A percentile compares a stretch with the other conserved stretches of the same genome.
These are phyloP conservation scores for Acyrthosiphon pisum DNA, from an alignment of 1,140 invertebrate species.

Conservation along the genomic window DNA sequence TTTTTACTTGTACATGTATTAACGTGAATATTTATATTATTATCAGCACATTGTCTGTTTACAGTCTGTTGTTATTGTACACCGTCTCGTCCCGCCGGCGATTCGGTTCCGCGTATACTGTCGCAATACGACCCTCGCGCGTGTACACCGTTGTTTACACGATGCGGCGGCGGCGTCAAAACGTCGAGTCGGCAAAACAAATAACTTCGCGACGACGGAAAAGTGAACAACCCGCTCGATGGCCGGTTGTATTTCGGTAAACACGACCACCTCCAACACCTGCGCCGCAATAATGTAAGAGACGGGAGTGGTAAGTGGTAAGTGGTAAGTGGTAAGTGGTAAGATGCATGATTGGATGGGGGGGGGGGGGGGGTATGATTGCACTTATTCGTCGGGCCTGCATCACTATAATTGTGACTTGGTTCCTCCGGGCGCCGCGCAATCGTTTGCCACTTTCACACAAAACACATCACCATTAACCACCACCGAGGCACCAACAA, in stretches of 20 bases:
- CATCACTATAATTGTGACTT: not conserved
- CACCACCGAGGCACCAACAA: too few species aligned
- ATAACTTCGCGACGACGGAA: not conserved
- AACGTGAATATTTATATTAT: not conserved
- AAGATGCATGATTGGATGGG: too few species aligned
- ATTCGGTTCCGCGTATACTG: not conserved
- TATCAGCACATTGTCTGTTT: not conserved
- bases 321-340: too few species aligned
- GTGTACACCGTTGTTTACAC: not conserved
- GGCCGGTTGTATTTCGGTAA: not conserved
- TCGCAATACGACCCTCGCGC: not conserved
- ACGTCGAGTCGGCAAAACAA: not conserved
- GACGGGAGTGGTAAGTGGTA: not conserved
- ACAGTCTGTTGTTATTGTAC: not conserved
- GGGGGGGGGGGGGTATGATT: not conserved
- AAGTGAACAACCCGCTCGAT: not conserved
- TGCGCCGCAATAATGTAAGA: not conserved
- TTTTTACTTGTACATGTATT: not conserved
- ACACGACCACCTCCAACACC: not conserved
- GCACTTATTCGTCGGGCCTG: not conserved
- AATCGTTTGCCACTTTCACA: not conserved
- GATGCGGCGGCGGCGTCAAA: not conserved
- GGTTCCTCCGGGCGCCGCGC: too few species aligned
- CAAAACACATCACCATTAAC: not conserved
- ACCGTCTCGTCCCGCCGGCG: not conserved